Conservation (phyloP, 2,113 vertebrate species). For the Odontophorus gujanensis region DNA sequence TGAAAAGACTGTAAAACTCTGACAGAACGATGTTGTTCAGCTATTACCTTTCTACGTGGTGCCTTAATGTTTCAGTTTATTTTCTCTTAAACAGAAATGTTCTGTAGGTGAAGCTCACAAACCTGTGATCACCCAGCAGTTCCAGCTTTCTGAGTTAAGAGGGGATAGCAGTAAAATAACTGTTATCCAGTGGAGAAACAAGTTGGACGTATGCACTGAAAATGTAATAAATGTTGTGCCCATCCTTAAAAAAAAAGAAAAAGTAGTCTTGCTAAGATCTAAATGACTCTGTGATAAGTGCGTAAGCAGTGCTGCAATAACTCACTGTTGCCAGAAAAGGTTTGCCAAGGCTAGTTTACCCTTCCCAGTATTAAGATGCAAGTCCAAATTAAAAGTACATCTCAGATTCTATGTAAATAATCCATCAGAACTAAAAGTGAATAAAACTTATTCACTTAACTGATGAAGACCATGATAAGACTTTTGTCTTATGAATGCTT, state of each 20-base stretch:
- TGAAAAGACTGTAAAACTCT: background rate
- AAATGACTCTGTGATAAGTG: background rate
- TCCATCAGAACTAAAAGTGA: background rate
- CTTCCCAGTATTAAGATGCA: background rate
- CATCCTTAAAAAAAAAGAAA: background rate
- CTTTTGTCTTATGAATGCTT: background rate
- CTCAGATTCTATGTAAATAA: background rate
- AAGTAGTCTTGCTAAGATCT: background rate
- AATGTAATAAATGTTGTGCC: background rate
- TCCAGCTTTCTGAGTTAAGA: background rate
- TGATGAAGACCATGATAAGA: background rate
- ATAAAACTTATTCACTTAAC: background rate
- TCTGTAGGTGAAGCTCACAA: background rate
- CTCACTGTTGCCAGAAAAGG: background rate
- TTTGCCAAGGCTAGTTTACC: background rate
- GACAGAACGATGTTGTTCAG: background rate
- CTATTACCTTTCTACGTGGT: background rate
- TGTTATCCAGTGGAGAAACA: background rate
- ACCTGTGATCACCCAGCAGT: background rate
- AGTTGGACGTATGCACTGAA: background rate
- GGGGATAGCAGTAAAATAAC: background rate
- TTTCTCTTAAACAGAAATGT: background rate
- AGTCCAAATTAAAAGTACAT: background rate
- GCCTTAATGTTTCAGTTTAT: background rate
- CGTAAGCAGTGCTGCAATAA: background rate